These are phyloP conservation scores for Gymnocheta viridis DNA, from an alignment of 2,888 invertebrate species.

Conservation along the genomic window DNA sequence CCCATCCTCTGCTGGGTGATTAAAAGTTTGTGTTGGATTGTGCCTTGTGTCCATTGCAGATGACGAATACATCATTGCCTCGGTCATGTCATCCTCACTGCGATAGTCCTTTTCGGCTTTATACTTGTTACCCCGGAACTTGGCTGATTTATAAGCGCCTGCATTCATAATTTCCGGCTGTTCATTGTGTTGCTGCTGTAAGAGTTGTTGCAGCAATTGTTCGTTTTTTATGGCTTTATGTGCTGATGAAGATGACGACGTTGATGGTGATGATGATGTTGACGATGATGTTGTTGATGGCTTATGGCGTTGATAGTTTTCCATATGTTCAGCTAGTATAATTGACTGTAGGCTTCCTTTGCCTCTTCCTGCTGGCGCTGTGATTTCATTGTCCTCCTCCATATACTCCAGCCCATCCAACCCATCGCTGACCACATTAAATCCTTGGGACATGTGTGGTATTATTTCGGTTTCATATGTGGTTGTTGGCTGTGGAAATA, in stretches of 20 bases:
- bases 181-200: slow-evolving; percentile 54
- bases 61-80: slow-evolving; percentile 44
- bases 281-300: not conserved
- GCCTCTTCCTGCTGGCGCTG: slow-evolving; percentile 13
- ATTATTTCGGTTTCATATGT: slow-evolving; percentile 65
- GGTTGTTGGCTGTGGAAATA: slow-evolving; percentile 60
- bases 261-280: slow-evolving; percentile 8
- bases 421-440: slow-evolving; percentile 36
- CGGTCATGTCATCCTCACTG: slow-evolving; percentile 56
- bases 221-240: slow-evolving; percentile 59
- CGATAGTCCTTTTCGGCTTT: slow-evolving; percentile 50
- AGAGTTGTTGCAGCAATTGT: slow-evolving; percentile 60
- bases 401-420: slow-evolving; percentile 33
- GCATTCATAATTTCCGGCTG: slow-evolving; percentile 59
- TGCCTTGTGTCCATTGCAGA: slow-evolving; percentile 1
- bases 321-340: slow-evolving; percentile 28
- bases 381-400: slow-evolving; percentile 64
- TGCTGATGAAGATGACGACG: not conserved
- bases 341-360: slow-evolving; percentile 28
- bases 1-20: slow-evolving; percentile 24
- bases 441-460: slow-evolving; percentile 54
- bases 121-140: slow-evolving; percentile 38
- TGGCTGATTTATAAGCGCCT: slow-evolving; percentile 42
- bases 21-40: not conserved
- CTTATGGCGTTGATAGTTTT: slow-evolving; percentile 45